Base-by-base conservation (phyloP, 2,113 vertebrate species). In the Scatophagus argus region DNA sequence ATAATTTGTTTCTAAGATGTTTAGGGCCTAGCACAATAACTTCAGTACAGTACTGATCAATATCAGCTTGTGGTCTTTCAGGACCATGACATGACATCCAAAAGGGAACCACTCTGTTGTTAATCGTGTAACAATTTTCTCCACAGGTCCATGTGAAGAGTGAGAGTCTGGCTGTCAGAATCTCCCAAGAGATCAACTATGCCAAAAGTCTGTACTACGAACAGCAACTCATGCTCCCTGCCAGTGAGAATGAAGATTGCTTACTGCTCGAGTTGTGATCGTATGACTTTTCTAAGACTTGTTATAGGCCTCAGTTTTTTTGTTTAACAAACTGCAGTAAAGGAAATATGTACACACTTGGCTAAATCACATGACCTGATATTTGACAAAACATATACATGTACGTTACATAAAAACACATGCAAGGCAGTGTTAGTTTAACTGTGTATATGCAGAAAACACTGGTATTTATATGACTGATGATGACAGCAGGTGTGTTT, bases 171-270 rank as follows among this genome's bases (percentile, higher is more conserved):
- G 98, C 98, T 3, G 84, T 97, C 58, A 98, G 97, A 89, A 95
- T 99, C 29, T 99, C 96, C 34, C 98, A 99, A 91, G 97, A 99
- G 93, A 96, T 99, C 87, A 99, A 99, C 95, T 99, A 99, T 60
- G 98, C 98, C 89, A 99, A 99, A 93, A 99, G 98, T 92, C 96
- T 99, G 83, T 99, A 98, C 92, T 99, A 97, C 1, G 98, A 99
- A 68, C 98, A 99, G 86, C 98, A 99, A 82, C 97, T 99, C 0
- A 99, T 98, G 98, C 83, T 99, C 36, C 96, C 97, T 44, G 92
- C 94, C 87, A 96, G 65, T 34, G 96, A 98, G 77, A 94, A 96
- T 19, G 94, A 95, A 36, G 93, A 94, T 58, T 95, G 94, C 44
- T 63, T 98, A 31, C 95, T 97, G 87, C 93, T 99, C 69, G 97